Evolutionary conservation across 2,888 invertebrate genomes (phyloP).

Genomic region (Corbicula japonica): DNA sequence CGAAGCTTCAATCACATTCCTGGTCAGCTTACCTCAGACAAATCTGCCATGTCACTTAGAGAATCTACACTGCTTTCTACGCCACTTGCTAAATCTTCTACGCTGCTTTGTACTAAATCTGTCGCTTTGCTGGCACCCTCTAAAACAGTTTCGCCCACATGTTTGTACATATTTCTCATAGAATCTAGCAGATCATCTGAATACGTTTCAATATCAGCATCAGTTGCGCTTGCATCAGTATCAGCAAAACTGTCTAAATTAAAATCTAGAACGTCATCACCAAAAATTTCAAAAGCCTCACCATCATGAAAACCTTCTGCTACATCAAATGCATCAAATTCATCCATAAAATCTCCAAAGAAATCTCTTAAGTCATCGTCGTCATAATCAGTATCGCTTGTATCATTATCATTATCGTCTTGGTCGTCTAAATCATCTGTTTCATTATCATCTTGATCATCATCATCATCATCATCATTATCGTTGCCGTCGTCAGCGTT

Average conservation of each 20-base stretch:
- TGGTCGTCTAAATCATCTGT: constrained; percentile 33
- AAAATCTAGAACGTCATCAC: constrained; percentile 1
- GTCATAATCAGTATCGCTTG: constrained; percentile 20
- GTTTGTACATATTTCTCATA: constrained; percentile 9
- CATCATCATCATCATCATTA: background rate
- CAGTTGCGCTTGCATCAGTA: too few species aligned
- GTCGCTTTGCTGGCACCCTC: background rate
- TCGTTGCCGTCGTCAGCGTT: constrained; percentile 16
- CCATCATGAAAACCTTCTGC: constrained; percentile 11
- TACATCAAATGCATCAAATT: background rate
- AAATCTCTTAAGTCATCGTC: constrained; percentile 15
- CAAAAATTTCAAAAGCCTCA: background rate
- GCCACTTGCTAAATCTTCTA: constrained; percentile 23
- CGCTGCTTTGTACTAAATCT: background rate
- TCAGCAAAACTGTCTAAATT: background rate
- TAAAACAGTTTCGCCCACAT: constrained; percentile 1
- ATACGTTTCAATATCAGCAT: background rate
- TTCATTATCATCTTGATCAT: constrained; percentile 24
- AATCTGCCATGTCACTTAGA: constrained; percentile 17
- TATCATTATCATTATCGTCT: constrained; percentile 38
- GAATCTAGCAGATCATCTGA: background rate
- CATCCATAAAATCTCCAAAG: constrained; percentile 4
- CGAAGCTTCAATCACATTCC: too few species aligned
- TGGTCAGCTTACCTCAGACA: too few species aligned
- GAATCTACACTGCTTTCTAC: constrained; percentile 23